These are phyloP conservation scores for Archilochus colubris DNA, from an alignment of 2,113 vertebrate species.

Conservation along the genomic window DNA sequence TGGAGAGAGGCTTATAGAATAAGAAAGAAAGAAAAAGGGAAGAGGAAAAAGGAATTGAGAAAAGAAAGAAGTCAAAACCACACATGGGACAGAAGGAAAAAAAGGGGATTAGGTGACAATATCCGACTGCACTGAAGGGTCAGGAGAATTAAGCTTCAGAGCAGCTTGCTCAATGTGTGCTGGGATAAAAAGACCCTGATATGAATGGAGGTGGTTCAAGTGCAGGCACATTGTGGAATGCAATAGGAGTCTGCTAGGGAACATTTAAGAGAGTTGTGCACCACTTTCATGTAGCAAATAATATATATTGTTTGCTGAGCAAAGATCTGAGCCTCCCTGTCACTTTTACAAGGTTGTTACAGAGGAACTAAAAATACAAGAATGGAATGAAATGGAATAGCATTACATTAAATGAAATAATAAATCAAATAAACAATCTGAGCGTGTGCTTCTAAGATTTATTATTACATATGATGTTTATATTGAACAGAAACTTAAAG, in stretches of 20 bases:
- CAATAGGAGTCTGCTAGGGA: constrained; percentile 71
- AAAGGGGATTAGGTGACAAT: constrained; percentile 84
- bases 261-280: constrained; percentile 71
- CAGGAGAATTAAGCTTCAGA: constrained; percentile 80
- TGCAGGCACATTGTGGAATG: constrained; percentile 76
- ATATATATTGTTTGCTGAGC: constrained; percentile 71
- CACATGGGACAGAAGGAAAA: constrained; percentile 79
- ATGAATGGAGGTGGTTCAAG: constrained; percentile 83
- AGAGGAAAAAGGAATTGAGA: constrained; percentile 79
- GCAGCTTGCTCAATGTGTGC: constrained; percentile 79
- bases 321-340: constrained; percentile 70
- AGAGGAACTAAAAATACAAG: constrained; percentile 37
- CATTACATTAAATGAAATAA: constrained; percentile 38
- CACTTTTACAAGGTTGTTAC: constrained; percentile 70
- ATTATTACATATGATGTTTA: constrained; percentile 15
- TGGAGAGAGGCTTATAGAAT: constrained; percentile 80
- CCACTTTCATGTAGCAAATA: constrained; percentile 75
- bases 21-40: constrained; percentile 77
- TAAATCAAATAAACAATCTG: constrained; percentile 50
- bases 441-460: constrained; percentile 23
- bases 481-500: constrained; percentile 14
- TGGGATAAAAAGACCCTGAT: constrained; percentile 79
- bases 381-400: constrained; percentile 38
- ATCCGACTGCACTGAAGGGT: constrained; percentile 81
- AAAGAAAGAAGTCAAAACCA: constrained; percentile 85